phyloP scores from a whole-genome alignment of 2,113 vertebrate species.

The Solenodon paradoxus region DNA sequence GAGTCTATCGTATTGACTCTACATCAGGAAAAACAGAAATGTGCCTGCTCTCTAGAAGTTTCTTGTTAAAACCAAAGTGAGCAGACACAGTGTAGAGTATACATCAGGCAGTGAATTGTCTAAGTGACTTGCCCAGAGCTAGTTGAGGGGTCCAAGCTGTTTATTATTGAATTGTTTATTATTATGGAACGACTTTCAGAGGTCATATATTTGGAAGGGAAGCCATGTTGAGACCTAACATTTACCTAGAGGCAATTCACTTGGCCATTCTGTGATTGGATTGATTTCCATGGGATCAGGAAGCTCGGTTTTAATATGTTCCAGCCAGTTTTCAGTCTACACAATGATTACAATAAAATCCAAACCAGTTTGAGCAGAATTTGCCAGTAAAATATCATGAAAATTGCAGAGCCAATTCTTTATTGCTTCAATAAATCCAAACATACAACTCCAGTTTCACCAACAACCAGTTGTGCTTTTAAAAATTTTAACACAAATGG shows the following conservation, averaged over 20 bases:
- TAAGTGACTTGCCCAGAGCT: not conserved
- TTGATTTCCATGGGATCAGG: constrained; percentile 22
- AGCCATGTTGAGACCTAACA: not conserved
- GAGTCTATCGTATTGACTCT: not conserved
- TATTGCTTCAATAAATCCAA: constrained; percentile 59
- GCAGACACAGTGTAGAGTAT: not conserved
- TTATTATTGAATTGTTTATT: too few species aligned
- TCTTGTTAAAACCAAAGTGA: not conserved
- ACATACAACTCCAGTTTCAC: constrained; percentile 26
- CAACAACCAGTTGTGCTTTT: not conserved
- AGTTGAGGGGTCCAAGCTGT: not conserved
- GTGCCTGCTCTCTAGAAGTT: not conserved
- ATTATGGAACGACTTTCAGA: not conserved
- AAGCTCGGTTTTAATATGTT: constrained; percentile 53
- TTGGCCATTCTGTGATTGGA: constrained; percentile 23
- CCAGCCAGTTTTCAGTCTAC: constrained; percentile 34
- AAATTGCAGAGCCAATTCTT: constrained; percentile 34
- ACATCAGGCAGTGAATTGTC: not conserved
- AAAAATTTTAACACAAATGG: constrained; percentile 46
- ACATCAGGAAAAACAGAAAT: not conserved
- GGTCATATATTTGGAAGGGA: not conserved
- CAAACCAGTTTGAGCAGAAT: constrained; percentile 52
- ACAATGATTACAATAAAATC: constrained; percentile 52
- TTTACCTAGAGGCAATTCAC: not conserved
- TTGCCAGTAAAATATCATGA: constrained; percentile 57